phyloP scores from a whole-genome alignment of 2,888 invertebrate species.

The Conomelus anceps region DNA sequence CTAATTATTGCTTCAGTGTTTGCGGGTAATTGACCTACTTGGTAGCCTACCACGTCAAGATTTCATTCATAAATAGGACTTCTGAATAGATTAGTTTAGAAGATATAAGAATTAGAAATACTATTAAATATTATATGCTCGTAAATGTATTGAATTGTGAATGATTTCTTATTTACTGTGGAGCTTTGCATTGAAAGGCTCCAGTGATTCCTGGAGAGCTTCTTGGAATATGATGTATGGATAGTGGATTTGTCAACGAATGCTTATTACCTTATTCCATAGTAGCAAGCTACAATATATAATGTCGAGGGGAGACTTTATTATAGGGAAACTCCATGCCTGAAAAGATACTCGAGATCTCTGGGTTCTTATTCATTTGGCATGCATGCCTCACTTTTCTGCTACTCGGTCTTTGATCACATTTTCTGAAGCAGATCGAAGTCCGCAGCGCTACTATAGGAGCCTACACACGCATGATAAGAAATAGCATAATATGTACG shows the following conservation, averaged over 20 bases:
- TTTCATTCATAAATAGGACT: too few species aligned
- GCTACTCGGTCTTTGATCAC: background rate
- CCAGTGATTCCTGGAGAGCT: background rate
- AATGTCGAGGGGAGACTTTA: background rate
- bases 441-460: background rate
- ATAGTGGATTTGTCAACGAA: background rate
- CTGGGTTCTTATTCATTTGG: background rate
- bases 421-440: background rate
- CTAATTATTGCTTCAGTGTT: too few species aligned
- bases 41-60: too few species aligned
- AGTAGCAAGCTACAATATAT: too few species aligned
- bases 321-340: background rate
- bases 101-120: too few species aligned
- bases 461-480: too few species aligned
- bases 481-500: background rate
- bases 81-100: too few species aligned
- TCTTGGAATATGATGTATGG: background rate
- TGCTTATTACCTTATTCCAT: background rate
- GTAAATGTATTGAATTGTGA: background rate
- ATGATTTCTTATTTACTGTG: background rate
- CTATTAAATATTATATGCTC: background rate
- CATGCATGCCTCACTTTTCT: background rate
- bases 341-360: background rate
- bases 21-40: too few species aligned
- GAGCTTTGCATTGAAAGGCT: background rate